A percentile compares a stretch with the other conserved stretches of the same genome.
phyloP scores from a whole-genome alignment of 2,797 vertebrate species.

The Myotis planiceps region DNA sequence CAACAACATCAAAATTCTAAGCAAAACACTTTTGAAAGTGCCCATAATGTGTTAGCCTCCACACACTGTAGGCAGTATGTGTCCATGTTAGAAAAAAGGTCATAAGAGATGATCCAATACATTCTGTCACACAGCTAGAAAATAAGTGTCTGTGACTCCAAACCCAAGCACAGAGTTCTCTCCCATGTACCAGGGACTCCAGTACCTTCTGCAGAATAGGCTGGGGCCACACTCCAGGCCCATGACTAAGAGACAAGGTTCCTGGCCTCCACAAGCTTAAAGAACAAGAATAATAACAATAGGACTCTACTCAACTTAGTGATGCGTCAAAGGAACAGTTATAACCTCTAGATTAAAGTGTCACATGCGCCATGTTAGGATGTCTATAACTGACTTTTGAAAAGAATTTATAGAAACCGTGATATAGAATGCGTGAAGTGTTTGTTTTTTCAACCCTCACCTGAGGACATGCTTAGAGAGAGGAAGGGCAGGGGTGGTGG shows the following conservation, averaged over 20 bases:
- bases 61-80: neutral
- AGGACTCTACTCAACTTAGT: neutral
- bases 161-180: neutral
- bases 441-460: neutral
- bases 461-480: neutral
- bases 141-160: neutral
- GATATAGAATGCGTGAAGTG: neutral
- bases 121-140: neutral
- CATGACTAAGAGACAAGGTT: neutral
- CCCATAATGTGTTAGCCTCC: neutral
- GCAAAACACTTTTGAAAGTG: neutral
- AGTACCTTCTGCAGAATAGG: neutral
- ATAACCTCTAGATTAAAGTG: neutral
- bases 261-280: neutral
- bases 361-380: neutral
- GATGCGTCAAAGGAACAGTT: neutral
- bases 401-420: neutral
- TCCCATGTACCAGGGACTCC: fast-evolving
- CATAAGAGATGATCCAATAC: neutral
- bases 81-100: neutral
- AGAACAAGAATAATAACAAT: neutral
- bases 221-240: neutral
- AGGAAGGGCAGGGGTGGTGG: no score
- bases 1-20: neutral
- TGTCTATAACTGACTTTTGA: neutral